Evolutionary conservation across 1,140 invertebrate species (phyloP).

Genomic region (Aphidius gifuensis): DNA sequence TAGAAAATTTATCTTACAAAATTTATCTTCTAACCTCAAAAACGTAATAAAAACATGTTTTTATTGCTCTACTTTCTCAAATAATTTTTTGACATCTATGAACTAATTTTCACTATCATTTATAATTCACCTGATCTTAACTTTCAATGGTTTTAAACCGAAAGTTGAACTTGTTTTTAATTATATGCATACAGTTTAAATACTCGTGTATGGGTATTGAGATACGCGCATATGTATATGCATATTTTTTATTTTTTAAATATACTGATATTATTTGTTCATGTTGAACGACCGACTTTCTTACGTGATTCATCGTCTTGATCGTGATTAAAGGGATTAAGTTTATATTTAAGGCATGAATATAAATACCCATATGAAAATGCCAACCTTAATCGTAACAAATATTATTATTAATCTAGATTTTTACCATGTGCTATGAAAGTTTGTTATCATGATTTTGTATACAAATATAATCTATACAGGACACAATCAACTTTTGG

Average conservation of each 20-base stretch:
- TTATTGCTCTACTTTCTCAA: too few relatives aligned
- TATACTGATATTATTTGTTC: neutral
- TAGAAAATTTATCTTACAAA: neutral
- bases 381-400: neutral
- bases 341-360: neutral
- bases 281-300: conserved; percentile 10
- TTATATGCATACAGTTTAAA: neutral
- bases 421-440: neutral
- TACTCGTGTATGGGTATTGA: neutral
- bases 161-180: neutral
- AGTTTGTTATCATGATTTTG: neutral
- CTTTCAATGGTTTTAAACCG: neutral
- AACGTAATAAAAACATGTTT: too few relatives aligned
- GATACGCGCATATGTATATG: conserved; percentile 8
- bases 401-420: neutral
- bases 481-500: too few relatives aligned
- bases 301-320: conserved; percentile 17
- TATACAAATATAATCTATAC: too few relatives aligned
- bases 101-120: too few relatives aligned
- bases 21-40: too few relatives aligned
- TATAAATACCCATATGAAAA: neutral
- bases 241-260: too few relatives aligned
- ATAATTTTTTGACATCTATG: too few relatives aligned
- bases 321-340: conserved; percentile 13
- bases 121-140: too few relatives aligned